Base-by-base conservation (phyloP, 2,888 invertebrate genomes). In the Apotomis betuletana region DNA sequence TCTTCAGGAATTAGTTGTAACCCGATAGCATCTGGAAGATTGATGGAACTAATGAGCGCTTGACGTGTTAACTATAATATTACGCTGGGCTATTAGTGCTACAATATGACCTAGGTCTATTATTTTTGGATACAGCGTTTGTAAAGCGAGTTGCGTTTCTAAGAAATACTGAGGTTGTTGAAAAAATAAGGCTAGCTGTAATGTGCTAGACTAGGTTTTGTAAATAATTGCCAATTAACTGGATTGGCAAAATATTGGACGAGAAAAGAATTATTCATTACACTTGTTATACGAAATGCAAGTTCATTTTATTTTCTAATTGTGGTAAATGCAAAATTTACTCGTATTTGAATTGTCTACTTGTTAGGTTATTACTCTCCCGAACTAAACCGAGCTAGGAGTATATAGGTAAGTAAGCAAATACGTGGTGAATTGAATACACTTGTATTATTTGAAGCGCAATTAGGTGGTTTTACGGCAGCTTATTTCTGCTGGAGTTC, bases 51-150 rank as follows among this genome's bases (percentile, higher is more conserved):
- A 71, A 71, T 41, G 70, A 51, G 41, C 61, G 10, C 38, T n/a
- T 71, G 70, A 67, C 70, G 70, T 71, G 70, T 54, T 51, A 70
- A 54, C 59, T 64, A 36, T 46, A 27, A 55, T 12, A 13, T 69
- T 62, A 15, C 38, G 61, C 51, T 41, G 55, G 27, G 65, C 61
- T 67, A 67, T 70, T 67, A 70, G 70, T 57, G 49, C 46, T 27
- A 46, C n/a, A 51, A 13, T 38, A 41, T 27, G 12, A 67, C 55
- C 60, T 67, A 70, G 60, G 67, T 57, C 55, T 61, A 27, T 27
- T 27, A 27, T 27, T 27, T 27, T 27, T 27, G 27, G 27, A 27
- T 27, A 27, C 27, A 27, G 27, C 27, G 2, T 58, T 58, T 58
- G 54, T 64, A 41, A 52, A 15, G 52, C 41, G 54, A 41, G 54